Evolutionary conservation across 2,888 invertebrate species (phyloP).

Genomic region (Sympetrum striolatum): DNA sequence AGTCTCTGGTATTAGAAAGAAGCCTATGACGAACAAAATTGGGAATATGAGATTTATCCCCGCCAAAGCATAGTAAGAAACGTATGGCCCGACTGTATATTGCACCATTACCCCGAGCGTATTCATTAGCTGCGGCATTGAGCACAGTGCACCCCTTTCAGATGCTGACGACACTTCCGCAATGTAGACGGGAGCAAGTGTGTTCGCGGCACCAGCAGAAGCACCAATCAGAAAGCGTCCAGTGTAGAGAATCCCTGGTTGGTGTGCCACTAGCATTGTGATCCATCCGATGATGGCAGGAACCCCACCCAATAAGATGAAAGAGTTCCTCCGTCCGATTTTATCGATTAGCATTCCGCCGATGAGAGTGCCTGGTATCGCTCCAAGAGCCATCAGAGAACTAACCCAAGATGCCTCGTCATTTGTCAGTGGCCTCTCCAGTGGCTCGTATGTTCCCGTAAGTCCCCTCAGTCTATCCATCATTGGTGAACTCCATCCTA

Average conservation of each 20-base stretch:
- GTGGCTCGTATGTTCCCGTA: not conserved
- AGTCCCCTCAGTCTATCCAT: constrained; percentile 55
- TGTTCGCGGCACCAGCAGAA: constrained; percentile 73
- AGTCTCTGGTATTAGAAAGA: constrained; percentile 81
- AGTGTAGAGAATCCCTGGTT: constrained; percentile 61
- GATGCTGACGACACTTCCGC: constrained; percentile 73
- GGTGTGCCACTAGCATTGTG: constrained; percentile 66
- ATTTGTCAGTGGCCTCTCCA: not conserved
- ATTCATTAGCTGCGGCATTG: constrained; percentile 79
- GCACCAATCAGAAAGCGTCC: constrained; percentile 70
- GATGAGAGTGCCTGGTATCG: not conserved
- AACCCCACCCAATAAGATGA: constrained; percentile 60
- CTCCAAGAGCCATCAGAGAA: not conserved
- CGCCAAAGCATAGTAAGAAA: constrained; percentile 66
- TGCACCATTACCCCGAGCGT: constrained; percentile 72
- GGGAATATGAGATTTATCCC: constrained; percentile 68
- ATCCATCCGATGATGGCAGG: constrained; percentile 76
- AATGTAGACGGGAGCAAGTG: constrained; percentile 83
- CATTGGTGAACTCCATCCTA: constrained; percentile 63
- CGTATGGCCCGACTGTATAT: constrained; percentile 75
- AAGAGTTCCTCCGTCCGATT: constrained; percentile 73
- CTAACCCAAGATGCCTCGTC: constrained; percentile 7
- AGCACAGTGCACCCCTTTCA: constrained; percentile 78
- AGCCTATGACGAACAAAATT: constrained; percentile 65
- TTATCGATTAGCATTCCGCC: constrained; percentile 52